Evolutionary conservation across 1,140 invertebrate genomes (phyloP), one percentile per base, ranked within the genome.

Genomic region (Rhysida immarginata): DNA sequence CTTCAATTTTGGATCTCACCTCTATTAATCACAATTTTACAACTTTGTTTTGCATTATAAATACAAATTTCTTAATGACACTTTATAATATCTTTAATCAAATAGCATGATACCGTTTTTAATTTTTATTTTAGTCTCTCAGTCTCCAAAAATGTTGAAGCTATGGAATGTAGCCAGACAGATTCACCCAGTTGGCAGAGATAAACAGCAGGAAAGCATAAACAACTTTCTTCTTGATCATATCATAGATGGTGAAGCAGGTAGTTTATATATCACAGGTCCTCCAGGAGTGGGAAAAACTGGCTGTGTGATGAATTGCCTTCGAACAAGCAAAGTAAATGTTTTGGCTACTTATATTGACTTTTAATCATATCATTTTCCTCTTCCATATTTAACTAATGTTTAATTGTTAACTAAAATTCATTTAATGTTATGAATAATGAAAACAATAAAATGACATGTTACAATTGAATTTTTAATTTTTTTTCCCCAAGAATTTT

Each of bases 271-370:
- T 68, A 80, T 98, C 26, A 95, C 91, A 50, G 95, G 94, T 11
- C 86, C 90, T 26, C 94, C 92, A 1, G 95, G 95, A 14, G 97
- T 94, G 18, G 95, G 95, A 1, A 96, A 96, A 77, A 96, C 93
- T 0, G 90, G 89, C 1, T 83, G 82, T 59, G 70, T 96, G 18
- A 81, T 80, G 2, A 75, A 83, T 48, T 78, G 92, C 16, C 5
- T 35, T 35, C 29, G 16, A 16, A 16, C 16, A 35, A 35, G 29
- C 16, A 35, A 35, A 35, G n/a, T 16, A 35, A 8, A 35, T 8
- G 16, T 35, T 35, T 35, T 35, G 29, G 5, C 16, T 35, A 35
- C 29, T 8, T 35, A 35, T 16, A 8, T 35, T 35, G 16, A 8
- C 5, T 5, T 35, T 16, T 35, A 5, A 35, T 16, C 16, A 35